Evolutionary conservation across 2,888 invertebrate species (phyloP), one percentile per base, ranked within the genome.

Genomic region (Thumatha senex): DNA sequence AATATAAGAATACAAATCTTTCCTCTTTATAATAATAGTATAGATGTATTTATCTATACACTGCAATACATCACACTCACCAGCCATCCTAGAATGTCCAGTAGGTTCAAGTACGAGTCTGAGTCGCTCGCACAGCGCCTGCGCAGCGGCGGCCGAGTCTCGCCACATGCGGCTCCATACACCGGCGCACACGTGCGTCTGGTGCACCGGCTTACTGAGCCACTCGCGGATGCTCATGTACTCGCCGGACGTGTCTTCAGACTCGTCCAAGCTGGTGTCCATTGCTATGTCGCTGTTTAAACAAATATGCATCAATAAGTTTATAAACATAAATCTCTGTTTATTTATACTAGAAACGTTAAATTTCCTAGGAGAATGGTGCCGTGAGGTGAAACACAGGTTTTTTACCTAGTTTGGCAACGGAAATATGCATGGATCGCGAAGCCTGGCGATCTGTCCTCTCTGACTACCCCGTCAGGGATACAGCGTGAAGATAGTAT

Each of bases 31-130:
- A 24, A 24, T 24, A 24, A 4, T 24, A 24, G 18, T 24, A 5
- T 24, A 24, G 18, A 24, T 24, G 2, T 24, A 4, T 5, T 2
- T 24, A 24, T 24, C 2, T 24, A 4, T 4, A 24, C 18, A 24
- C 3, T 24, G 18, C 18, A 5, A 2, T 24, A 24, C 3, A 4
- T 4, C 18, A 24, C 14, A 24, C 74, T 62, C 29, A 92, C 92
- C 92, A 13, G 92, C 97, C 31, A 98, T 92, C 58, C 98, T 94
- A 0, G 98, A 96, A 0, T 98, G 96, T 70, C 97, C 96, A 0
- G 98, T 98, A 0, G 99, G 99, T 80, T 99, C 99, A 35, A 99
- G 86, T 40, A 99, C 97, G 0, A 99, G 93, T 40, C 99, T 92
- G 54, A 99, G 92, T 68, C 98, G 96, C 81, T 99, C 99, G 63